A percentile compares a stretch with the other conserved stretches of the same genome.
Evolutionary conservation across 2,888 invertebrate species (phyloP).

Genomic region (Ellobium chinense): DNA sequence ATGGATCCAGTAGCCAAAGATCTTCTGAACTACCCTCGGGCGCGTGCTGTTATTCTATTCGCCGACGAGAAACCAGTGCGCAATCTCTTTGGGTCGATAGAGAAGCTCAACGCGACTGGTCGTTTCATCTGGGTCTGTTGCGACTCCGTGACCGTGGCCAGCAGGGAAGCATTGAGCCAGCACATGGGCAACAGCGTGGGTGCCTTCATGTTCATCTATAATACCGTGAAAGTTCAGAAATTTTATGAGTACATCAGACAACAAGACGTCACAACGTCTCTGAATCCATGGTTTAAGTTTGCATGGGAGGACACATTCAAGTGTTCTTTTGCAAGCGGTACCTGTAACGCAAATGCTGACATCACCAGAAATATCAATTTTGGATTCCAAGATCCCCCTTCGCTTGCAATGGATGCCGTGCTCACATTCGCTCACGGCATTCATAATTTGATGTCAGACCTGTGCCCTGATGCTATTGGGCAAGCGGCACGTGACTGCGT

Average conservation of each 20-base stretch:
- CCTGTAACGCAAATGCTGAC: not conserved
- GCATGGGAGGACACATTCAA: conserved; percentile 57
- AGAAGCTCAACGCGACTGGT: conserved; percentile 43
- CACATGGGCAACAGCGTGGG: conserved; percentile 57
- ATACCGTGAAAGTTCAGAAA: conserved; percentile 43
- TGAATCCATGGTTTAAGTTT: conserved; percentile 64
- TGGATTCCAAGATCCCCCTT: not conserved
- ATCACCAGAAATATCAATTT: not conserved
- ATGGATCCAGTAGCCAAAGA: conserved; percentile 43
- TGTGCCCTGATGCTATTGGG: conserved; percentile 7
- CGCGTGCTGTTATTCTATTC: conserved; percentile 63
- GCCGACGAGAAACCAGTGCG: conserved; percentile 56
- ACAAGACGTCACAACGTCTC: conserved; percentile 48
- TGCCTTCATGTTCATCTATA: conserved; percentile 56
- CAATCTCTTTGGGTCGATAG: conserved; percentile 53
- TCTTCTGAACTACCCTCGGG: conserved; percentile 42
- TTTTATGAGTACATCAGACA: conserved; percentile 61
- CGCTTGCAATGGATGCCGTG: conserved; percentile 35
- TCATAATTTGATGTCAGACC: conserved; percentile 17
- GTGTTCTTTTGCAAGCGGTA: conserved; percentile 44
- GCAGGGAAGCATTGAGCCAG: conserved; percentile 48
- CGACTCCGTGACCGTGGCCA: conserved; percentile 56
- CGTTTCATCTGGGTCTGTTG: conserved; percentile 68
- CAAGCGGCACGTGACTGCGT: conserved; percentile 24
- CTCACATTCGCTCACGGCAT: conserved; percentile 42